Percentiles rank a stretch among this genome's conserved stretches.
phyloP scores from a whole-genome alignment of 2,888 invertebrate species.

The Gibbula magus region DNA sequence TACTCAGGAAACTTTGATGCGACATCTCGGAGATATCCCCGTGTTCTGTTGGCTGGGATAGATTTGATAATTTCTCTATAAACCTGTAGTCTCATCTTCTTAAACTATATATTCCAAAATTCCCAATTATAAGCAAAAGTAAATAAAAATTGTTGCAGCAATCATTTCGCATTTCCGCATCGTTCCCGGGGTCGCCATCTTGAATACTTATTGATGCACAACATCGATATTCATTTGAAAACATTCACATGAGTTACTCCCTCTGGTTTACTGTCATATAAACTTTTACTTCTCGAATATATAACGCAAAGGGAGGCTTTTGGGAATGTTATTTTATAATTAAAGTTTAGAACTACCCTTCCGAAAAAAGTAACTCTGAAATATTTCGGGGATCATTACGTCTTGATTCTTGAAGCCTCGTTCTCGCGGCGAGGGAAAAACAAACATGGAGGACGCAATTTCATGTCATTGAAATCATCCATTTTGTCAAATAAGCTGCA shows the following conservation, averaged over 20 bases:
- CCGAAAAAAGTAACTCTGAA: neutral
- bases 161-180: slow-evolving; percentile 50
- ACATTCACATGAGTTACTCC: too few species aligned
- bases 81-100: slow-evolving; percentile 7
- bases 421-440: slow-evolving; percentile 31
- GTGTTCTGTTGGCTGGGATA: slow-evolving; percentile 50
- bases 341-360: too few species aligned
- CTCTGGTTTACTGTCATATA: too few species aligned
- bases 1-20: slow-evolving; percentile 51
- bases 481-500: too few species aligned
- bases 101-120: too few species aligned
- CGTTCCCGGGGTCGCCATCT: slow-evolving; percentile 6
- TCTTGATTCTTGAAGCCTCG: slow-evolving; percentile 29
- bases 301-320: too few species aligned
- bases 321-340: too few species aligned
- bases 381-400: slow-evolving; percentile 3
- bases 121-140: too few species aligned
- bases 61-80: slow-evolving; percentile 56
- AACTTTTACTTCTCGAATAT: too few species aligned
- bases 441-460: slow-evolving; percentile 12
- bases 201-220: neutral
- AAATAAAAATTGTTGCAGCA: neutral
- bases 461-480: too few species aligned
- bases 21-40: slow-evolving; percentile 50
- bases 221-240: too few species aligned